Base-by-base conservation (phyloP, 2,888 invertebrate species). In the Dyspetes luteomarginatus region DNA sequence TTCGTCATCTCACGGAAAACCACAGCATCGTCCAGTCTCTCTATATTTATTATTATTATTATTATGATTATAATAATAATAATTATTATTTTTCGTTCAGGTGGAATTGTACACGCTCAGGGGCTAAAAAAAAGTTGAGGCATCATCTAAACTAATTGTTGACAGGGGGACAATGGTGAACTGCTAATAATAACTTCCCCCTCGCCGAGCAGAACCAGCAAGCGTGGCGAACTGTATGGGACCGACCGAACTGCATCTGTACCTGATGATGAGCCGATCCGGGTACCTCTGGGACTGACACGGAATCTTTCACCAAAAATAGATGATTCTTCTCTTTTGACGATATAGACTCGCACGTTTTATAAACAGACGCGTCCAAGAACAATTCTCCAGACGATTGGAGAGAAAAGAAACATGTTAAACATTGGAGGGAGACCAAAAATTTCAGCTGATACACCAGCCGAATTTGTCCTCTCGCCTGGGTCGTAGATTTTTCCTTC, bases 91-190 rank as follows among this genome's bases (percentile, higher is more conserved):
- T 50, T 30, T 56, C 26, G n/a, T 52, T 64, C 52, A 52, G 69
- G 56, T 79, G 56, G 30, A 36, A 69, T 69, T 69, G 52, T 78
- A 30, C 56, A 36, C 1, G 22, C 7, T 67, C 19, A n/a, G n/a
- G 12, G 30, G 19, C 19, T 19, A 30, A 22, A 62, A 80, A 80
- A 81, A 87, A 85, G 83, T 87, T 86, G 87, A 87, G 86, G 86
- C 86, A 89, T 90, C 90, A 89, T 91, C 87, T 87, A 86, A 88
- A 91, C 88, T 89, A 89, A 90, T 91, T 89, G 90, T 90, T 89
- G 90, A 90, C 90, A 90, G 89, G 85, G 78, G 87, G 86, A 90
- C 90, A 90, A 90, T 89, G 82, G 86, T 79, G 81, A 84, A 79
- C 82, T 82, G 83, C 85, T 87, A 88, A 89, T 89, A 88, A 89